Conservation (phyloP, 1,140 invertebrate genomes). For the Panagrolaimus sp. region DNA sequence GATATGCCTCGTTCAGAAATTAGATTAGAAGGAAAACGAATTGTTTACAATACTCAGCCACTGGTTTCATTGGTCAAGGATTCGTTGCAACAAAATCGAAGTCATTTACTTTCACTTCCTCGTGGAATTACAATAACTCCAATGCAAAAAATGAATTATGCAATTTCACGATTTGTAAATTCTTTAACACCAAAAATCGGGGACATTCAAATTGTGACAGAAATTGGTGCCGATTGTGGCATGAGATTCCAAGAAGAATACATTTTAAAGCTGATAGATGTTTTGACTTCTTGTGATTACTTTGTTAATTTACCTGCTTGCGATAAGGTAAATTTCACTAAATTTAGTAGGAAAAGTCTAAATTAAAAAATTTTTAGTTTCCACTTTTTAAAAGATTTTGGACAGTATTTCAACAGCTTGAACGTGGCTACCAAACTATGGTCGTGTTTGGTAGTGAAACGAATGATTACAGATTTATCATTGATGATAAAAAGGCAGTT, state of each 20-base stretch:
- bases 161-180: neutral
- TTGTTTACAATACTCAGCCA: neutral
- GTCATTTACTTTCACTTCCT: neutral
- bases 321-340: neutral
- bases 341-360: no score
- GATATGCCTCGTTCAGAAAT: neutral
- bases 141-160: neutral
- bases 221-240: neutral
- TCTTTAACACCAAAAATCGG: neutral
- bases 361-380: neutral
- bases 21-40: neutral
- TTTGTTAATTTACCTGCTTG: neutral
- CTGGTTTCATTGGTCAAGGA: neutral
- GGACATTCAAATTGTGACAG: neutral
- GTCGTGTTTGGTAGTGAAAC: neutral
- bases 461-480: neutral
- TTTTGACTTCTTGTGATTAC: neutral
- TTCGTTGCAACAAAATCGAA: neutral
- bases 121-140: neutral
- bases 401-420: neutral
- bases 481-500: neutral
- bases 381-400: neutral
- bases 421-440: constrained; percentile 9
- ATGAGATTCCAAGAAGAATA: constrained; percentile 12
- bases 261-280: neutral